Evolutionary conservation across 2,888 invertebrate species (phyloP), one percentile per base, ranked within the genome.

Genomic region (Busseola fusca): DNA sequence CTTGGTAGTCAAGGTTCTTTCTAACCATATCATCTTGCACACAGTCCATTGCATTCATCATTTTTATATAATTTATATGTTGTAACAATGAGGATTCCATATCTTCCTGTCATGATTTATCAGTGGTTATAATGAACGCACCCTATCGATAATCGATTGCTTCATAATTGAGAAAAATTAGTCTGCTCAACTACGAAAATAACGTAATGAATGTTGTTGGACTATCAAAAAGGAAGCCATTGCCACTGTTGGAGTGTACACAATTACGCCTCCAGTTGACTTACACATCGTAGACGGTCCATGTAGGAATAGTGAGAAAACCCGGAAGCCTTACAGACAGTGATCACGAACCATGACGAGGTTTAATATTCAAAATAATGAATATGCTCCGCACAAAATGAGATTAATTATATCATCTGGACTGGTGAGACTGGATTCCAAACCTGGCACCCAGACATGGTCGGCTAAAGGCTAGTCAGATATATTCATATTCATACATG

Each of bases 401-500:
- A 37, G 7, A 66, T 54, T 74, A n/a, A 10, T 50, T n/a, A 50
- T 50, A 50, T 21, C 58, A 50, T 40, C 60, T 56, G 30, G 45
- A 37, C 56, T 63, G 30, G 27, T n/a, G n/a, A n/a, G 16, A 60
- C 69, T 58, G 62, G 52, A 75, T 59, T 75, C 45, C 58, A 54
- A 12, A 7, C n/a, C 3, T 62, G 16, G 9, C 27, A 40, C 16
- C 18, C 30, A n/a, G 4, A 25, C 45, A 48, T 40, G 48, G n/a
- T 54, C 30, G 40, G 30, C 6, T 25, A 57, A 30, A 62, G 16
- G 27, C 34, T 50, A 62, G n/a, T 30, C 69, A 12, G 69, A 63
- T 48, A 45, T 54, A 74, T 66, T 56, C 57, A 79, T 80, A 80
- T 78, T 56, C 30, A 50, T 52, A 74, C 63, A 56, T 52, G 54